phyloP scores from a whole-genome alignment of 1,140 invertebrate species.

The Caenorhabditis brenneri region DNA sequence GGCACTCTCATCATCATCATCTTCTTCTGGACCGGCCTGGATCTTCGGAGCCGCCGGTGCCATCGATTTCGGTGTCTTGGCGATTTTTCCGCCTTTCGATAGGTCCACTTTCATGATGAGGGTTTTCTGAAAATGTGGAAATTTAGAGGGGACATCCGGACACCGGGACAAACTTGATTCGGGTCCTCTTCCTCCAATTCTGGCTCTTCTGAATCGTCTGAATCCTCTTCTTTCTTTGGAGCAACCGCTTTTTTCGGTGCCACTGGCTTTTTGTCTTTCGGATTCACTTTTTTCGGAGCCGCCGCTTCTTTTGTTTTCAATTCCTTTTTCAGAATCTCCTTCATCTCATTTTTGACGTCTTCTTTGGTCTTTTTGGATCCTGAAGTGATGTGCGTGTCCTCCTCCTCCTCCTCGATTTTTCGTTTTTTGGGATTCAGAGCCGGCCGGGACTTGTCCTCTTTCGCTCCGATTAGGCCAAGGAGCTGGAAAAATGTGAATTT shows the following conservation, averaged over 20 bases:
- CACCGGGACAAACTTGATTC: no score
- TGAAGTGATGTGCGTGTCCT: neutral
- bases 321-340: no score
- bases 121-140: neutral
- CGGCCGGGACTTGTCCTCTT: neutral
- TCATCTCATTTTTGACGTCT: neutral
- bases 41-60: neutral
- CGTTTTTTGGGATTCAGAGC: neutral
- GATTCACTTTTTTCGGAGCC: neutral
- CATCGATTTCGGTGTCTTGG: neutral
- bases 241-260: neutral
- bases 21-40: neutral
- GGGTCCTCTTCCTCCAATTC: neutral
- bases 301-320: neutral
- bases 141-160: no score
- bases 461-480: neutral
- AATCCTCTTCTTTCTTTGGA: neutral
- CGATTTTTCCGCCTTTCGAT: constrained; percentile 21
- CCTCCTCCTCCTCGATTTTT: neutral
- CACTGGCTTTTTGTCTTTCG: neutral
- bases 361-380: neutral
- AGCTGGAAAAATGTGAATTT: neutral
- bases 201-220: neutral
- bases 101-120: constrained; percentile 14
- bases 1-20: neutral